Evolutionary conservation across 2,797 vertebrate species (phyloP).

Genomic region (Malurus leucopterus): DNA sequence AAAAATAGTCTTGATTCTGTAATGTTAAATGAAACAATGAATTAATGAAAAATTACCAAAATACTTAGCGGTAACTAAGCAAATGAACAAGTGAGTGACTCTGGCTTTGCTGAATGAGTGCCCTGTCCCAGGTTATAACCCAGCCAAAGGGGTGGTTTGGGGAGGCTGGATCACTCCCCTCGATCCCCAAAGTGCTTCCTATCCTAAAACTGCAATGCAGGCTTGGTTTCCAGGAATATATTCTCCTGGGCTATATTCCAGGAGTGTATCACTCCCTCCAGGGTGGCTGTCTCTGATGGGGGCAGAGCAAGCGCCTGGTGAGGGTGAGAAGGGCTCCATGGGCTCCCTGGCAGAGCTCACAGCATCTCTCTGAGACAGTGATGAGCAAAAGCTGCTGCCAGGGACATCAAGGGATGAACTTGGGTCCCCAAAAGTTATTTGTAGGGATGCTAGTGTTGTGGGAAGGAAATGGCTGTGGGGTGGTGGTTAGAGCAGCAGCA

Average conservation of each 20-base stretch:
- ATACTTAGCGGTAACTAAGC: background rate
- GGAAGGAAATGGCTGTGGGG: background rate
- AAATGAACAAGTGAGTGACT: background rate
- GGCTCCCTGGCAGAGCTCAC: background rate
- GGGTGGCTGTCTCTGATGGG: background rate
- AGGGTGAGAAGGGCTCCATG: background rate
- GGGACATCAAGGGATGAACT: background rate
- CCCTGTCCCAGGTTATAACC: background rate
- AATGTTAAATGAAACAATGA: background rate
- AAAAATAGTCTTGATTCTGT: background rate
- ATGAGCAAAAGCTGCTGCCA: background rate
- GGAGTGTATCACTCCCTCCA: background rate
- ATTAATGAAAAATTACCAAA: background rate
- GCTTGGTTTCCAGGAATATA: background rate
- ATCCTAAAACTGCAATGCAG: background rate
- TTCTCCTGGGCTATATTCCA: background rate
- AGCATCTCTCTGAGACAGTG: background rate
- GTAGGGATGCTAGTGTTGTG: fast-evolving
- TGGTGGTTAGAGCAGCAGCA: background rate
- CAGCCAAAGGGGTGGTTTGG: background rate
- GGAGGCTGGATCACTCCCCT: background rate
- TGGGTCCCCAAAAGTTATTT: background rate
- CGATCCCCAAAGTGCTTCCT: background rate
- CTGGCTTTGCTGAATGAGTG: background rate
- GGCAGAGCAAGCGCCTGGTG: background rate